Percentiles rank a stretch among this genome's conserved stretches.
phyloP scores from a whole-genome alignment of 2,797 vertebrate species.

The Bucorvus abyssinicus region DNA sequence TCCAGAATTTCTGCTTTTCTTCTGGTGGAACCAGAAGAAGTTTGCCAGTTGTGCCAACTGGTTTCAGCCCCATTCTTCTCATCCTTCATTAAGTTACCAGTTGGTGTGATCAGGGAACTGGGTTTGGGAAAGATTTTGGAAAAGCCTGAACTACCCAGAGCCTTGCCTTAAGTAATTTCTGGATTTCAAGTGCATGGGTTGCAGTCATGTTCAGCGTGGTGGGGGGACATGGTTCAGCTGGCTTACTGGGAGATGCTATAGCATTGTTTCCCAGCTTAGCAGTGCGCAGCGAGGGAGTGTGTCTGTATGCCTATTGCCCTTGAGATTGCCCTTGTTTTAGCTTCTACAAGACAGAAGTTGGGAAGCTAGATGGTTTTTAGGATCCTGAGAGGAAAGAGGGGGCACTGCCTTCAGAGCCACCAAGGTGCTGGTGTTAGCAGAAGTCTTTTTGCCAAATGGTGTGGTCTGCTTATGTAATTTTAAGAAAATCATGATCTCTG shows the following conservation, averaged over 20 bases:
- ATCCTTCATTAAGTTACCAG: neutral
- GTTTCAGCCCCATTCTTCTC: neutral
- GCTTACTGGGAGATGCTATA: fast-evolving
- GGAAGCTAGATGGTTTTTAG: neutral
- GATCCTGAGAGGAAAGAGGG: neutral
- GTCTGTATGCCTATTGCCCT: neutral
- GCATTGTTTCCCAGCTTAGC: neutral
- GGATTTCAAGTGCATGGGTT: neutral
- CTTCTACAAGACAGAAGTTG: neutral
- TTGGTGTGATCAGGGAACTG: neutral
- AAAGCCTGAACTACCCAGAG: neutral
- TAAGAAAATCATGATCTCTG: neutral
- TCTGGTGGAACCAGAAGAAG: neutral
- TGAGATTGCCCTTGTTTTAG: neutral
- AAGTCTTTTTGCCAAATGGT: neutral
- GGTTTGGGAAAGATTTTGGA: neutral
- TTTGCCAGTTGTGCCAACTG: neutral
- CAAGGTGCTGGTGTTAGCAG: neutral
- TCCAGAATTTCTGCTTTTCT: no score
- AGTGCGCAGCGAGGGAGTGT: neutral
- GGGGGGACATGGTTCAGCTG: neutral
- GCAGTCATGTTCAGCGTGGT: neutral
- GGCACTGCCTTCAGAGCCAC: neutral
- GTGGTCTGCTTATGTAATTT: neutral
- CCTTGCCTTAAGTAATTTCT: fast-evolving